Evolutionary conservation across 1,140 invertebrate genomes (phyloP).

Genomic region (Dendrolimus kikuchii): DNA sequence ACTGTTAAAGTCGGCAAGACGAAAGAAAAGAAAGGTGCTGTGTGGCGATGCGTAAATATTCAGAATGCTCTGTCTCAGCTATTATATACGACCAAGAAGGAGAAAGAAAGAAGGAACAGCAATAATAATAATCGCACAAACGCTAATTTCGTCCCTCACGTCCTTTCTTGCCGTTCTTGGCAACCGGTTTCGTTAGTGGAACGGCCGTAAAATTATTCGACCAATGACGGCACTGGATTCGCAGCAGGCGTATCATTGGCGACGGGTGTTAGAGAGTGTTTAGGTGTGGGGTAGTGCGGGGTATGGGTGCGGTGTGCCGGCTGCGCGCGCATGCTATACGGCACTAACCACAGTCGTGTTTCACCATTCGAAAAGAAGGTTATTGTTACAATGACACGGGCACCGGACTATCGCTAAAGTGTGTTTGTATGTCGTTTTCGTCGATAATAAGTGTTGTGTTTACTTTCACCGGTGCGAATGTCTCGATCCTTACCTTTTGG

Average conservation of each 20-base stretch:
- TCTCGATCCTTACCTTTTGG: conserved; percentile 67
- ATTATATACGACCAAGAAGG: conserved; percentile 1
- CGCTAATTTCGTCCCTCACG: conserved; percentile 65
- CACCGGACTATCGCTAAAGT: conserved; percentile 68
- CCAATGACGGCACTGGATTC: conserved; percentile 38
- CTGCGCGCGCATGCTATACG: conserved; percentile 27
- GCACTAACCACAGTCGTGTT: conserved; percentile 48
- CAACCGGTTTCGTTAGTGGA: conserved; percentile 69
- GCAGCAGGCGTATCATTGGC: conserved; percentile 60
- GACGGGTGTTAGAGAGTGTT: conserved; percentile 43
- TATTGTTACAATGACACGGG: conserved; percentile 63
- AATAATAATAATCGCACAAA: conserved; percentile 61
- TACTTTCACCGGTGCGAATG: conserved; percentile 71
- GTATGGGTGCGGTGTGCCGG: conserved; percentile 43
- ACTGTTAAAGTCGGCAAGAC: conserved; percentile 5
- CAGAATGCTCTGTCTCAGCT: conserved; percentile 26
- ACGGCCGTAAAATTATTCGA: conserved; percentile 52
- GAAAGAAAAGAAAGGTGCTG: conserved; percentile 16
- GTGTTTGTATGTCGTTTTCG: conserved; percentile 71
- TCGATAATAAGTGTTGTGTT: conserved; percentile 71
- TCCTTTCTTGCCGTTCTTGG: conserved; percentile 61
- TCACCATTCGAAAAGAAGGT: conserved; percentile 63
- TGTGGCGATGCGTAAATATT: conserved; percentile 26
- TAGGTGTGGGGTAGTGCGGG: conserved; percentile 31
- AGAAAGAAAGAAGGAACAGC: conserved; percentile 36